Conservation (phyloP, 1,140 invertebrate genomes). For the Portunus trituberculatus region DNA sequence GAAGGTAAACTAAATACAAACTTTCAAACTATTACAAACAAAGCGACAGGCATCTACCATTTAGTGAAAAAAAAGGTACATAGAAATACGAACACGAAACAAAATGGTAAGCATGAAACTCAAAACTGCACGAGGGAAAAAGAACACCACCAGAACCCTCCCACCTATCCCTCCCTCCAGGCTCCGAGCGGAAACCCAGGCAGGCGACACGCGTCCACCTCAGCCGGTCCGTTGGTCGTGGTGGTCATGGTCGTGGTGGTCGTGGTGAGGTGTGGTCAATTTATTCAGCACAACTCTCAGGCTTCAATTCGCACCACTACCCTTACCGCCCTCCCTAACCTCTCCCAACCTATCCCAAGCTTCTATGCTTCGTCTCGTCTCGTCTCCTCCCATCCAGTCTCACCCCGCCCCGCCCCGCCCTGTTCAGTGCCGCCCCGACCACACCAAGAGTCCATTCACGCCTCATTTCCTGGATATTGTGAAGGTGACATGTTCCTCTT, state of each 20-base stretch:
- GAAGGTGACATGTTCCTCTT: conserved; percentile 38
- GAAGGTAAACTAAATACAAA: too few relatives aligned
- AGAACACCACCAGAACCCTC: neutral
- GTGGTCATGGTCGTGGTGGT: neutral
- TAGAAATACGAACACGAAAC: too few relatives aligned
- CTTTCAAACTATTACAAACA: too few relatives aligned
- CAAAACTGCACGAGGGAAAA: too few relatives aligned
- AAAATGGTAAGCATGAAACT: too few relatives aligned
- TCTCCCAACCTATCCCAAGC: neutral
- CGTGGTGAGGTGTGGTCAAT: neutral
- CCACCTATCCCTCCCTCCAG: neutral
- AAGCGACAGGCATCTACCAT: too few relatives aligned
- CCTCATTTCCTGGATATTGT: conserved; percentile 62
- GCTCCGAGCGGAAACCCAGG: neutral
- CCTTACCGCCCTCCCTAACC: neutral
- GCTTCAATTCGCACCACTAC: neutral
- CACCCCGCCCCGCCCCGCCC: neutral
- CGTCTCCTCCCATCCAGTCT: neutral
- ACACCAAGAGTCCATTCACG: conserved; percentile 41
- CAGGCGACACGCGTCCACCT: neutral
- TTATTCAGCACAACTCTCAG: conserved; percentile 10
- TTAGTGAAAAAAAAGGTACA: too few relatives aligned
- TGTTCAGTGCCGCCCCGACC: neutral
- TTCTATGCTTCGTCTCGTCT: too few relatives aligned
- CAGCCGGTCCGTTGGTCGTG: neutral